Evolutionary conservation across 2,888 invertebrate species (phyloP), one percentile per base, ranked within the genome.

Genomic region (Acronicta psi): DNA sequence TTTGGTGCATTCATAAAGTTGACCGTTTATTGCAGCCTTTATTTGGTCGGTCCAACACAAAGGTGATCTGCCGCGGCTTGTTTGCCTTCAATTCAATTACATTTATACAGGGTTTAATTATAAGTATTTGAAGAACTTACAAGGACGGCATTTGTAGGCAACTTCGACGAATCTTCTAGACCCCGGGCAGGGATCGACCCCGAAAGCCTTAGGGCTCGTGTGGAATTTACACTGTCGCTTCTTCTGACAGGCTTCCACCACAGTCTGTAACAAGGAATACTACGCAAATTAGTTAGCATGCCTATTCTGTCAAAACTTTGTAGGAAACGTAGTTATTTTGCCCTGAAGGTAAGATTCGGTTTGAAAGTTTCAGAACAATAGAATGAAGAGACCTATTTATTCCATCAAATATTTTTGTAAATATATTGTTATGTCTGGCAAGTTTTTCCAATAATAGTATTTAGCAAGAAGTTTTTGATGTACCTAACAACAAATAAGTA

Each of bases 101-200:
- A n/a, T n/a, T n/a, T n/a, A n/a, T n/a, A n/a, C n/a, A n/a, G n/a
- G n/a, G n/a, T n/a, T n/a, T 18, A 2, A 29, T 20, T 3, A 8
- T 1, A 37, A 5, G 18, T 2, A n/a, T 7, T 70, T n/a, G n/a
- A n/a, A n/a, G n/a, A n/a, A 97, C 97, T 98, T 95, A 99, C 99
- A 98, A 85, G 99, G 99, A 91, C 98, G 96, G 95, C 99, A 99
- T 94, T 99, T 99, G 95, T 98, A 99, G 79, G 98, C 98, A 71
- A 99, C 98, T 94, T 99, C 98, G 74, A 99, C 97, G 94, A 98
- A 99, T 92, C 99, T 98, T 71, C 97, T 95, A 60, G 97, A 96
- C 18, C 97, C 97, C 11, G 98, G 98, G 87, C 99, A 99, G 0
- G 99, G 98, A 94, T 99, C 99, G 42, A 96, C 96, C 20, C 97